Percentiles rank a stretch among this genome's conserved stretches.
phyloP scores from a whole-genome alignment of 1,140 invertebrate species.

The Cydia pomonella region DNA sequence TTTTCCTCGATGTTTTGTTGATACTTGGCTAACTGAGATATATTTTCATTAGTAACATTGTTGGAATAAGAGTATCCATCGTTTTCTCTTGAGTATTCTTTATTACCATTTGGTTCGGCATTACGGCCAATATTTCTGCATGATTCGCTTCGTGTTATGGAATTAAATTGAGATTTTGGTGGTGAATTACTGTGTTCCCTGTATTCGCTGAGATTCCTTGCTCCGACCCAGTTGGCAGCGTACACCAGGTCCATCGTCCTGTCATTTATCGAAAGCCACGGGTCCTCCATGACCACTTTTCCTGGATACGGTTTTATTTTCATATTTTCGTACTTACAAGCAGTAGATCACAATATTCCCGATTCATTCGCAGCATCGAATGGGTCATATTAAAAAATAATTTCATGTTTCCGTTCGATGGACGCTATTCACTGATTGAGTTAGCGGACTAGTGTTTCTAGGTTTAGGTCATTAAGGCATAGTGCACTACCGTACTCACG shows the following conservation, averaged over 20 bases:
- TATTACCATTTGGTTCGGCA: constrained; percentile 57
- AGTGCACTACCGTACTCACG: not conserved
- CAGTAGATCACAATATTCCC: constrained; percentile 34
- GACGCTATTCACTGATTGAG: constrained; percentile 21
- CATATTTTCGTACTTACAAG: constrained; percentile 80
- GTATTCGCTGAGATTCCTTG: constrained; percentile 71
- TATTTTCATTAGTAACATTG: constrained; percentile 71
- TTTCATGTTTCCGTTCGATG: constrained; percentile 42
- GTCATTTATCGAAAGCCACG: constrained; percentile 82
- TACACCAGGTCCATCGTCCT: constrained; percentile 88
- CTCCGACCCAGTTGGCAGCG: constrained; percentile 91
- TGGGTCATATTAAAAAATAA: constrained; percentile 35
- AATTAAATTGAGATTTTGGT: constrained; percentile 62
- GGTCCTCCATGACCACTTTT: constrained; percentile 88
- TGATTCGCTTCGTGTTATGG: constrained; percentile 78
- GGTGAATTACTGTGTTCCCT: constrained; percentile 61
- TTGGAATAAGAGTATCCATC: constrained; percentile 56
- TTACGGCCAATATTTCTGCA: constrained; percentile 73
- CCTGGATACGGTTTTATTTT: constrained; percentile 91
- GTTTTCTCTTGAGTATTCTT: constrained; percentile 59
- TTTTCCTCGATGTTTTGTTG: constrained; percentile 83
- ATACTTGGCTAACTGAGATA: constrained; percentile 82
- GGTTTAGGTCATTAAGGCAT: constrained; percentile 9
- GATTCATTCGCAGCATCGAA: constrained; percentile 22
- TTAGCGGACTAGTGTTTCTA: constrained; percentile 22